A percentile compares a stretch with the other conserved stretches of the same genome.
These are phyloP conservation scores for Nerophis lumbriciformis DNA, from an alignment of 2,113 vertebrate genomes.

Conservation along the genomic window DNA sequence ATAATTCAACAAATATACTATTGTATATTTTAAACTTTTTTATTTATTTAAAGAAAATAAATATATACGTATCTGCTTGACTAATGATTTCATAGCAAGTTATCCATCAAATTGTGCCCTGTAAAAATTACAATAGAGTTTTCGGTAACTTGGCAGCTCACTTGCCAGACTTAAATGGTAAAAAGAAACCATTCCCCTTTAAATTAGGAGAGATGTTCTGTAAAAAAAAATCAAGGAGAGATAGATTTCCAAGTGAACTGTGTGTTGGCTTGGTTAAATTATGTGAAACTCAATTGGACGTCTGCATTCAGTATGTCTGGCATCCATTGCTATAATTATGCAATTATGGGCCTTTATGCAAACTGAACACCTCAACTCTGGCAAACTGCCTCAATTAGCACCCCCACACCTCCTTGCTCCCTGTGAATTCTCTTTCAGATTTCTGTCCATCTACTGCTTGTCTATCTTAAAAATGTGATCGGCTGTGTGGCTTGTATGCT, in stretches of 20 bases:
- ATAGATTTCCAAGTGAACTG: conserved; percentile 38
- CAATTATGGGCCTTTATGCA: conserved; percentile 76
- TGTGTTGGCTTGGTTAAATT: conserved; percentile 70
- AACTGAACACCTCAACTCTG: conserved; percentile 46
- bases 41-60: no score
- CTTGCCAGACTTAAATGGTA: not conserved
- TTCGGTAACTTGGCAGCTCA: no score
- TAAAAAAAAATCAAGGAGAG: conserved; percentile 18
- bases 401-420: conserved; percentile 10
- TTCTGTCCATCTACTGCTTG: not conserved
- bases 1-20: no score
- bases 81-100: no score
- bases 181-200: no score
- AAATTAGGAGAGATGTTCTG: not conserved
- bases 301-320: conserved; percentile 73
- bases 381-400: conserved; percentile 53
- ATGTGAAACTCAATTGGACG: conserved; percentile 74
- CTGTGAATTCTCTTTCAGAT: conserved; percentile 22
- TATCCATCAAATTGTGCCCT: no score
- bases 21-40: no score
- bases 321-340: conserved; percentile 77
- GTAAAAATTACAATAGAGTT: no score
- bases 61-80: no score
- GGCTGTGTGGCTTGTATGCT: not conserved
- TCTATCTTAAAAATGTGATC: not conserved